Base-by-base conservation (phyloP, 2,797 vertebrate genomes). In the Oreochromis mossambicus region DNA sequence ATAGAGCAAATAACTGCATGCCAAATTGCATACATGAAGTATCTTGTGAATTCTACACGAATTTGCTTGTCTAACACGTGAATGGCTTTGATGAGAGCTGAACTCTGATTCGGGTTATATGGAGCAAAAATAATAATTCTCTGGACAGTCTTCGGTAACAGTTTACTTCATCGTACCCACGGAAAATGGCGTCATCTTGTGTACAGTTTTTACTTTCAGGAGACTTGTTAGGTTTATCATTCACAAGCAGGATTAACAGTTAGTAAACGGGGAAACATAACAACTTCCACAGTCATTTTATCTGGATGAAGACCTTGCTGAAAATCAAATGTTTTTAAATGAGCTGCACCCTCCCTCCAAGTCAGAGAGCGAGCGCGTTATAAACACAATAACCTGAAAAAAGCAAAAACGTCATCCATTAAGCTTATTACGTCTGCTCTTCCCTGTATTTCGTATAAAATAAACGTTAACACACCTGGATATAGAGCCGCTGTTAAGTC, bases 361-460 rank as follows among this genome's bases (percentile, higher is more conserved):
- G 1, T 29, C 56, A 58, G 32, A 10, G 56, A 10, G 29, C 29
- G 15, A 58, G 56, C 56, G 56, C 55, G 26, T 58, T 58, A 6
- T 32, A 34, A 7, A 61, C 56, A 61, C 29, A 61, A 29, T 6
- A 4, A 61, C 56, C 29, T 1, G n/a, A 41, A 41, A 21, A 13
- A 15, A 43, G 4, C 8, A 3, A 3, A 68, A 41, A 15, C n/a
- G 36, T 41, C n/a, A 41, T 0, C n/a, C 3, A 24, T 19, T 0
- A 29, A 29, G 61, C 34, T 66, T 5, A 38, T 38, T 14, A 8
- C 8, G 12, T 24, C n/a, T 24, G 8, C 63, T 43, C 36, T 15
- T 43, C 4, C 13, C 2, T 15, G 63, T 6, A 24, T 3, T 0
- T 68, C 7, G 3, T 5, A 68, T 43, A 41, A 24, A 68, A 43